Conservation (phyloP, 1,140 invertebrate genomes). For the Pogonus chalceus region DNA sequence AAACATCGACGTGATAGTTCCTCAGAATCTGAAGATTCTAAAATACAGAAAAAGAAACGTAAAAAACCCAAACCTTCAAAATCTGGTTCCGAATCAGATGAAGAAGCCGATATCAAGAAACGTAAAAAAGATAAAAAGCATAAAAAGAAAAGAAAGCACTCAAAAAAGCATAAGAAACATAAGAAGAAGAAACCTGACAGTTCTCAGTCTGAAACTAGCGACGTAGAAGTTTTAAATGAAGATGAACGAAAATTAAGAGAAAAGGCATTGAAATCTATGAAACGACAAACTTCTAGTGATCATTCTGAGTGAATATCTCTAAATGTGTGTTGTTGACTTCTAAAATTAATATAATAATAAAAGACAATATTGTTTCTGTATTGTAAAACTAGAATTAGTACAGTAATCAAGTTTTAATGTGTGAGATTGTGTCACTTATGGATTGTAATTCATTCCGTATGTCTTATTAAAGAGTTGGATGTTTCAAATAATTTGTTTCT, state of each 20-base stretch:
- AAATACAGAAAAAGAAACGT: conserved; percentile 26
- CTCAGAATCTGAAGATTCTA: conserved; percentile 43
- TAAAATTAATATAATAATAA: conserved; percentile 7
- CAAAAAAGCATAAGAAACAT: conserved; percentile 55
- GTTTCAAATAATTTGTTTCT: too few relatives aligned
- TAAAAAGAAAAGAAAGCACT: conserved; percentile 58
- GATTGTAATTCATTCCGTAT: conserved; percentile 19
- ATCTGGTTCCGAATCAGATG: conserved; percentile 41
- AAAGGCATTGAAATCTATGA: conserved; percentile 68
- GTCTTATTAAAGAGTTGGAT: conserved; percentile 17
- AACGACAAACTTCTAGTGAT: conserved; percentile 38
- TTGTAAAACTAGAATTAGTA: too few relatives aligned
- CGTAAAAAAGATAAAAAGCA: conserved; percentile 61
- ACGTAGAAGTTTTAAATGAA: conserved; percentile 54
- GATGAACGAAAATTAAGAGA: conserved; percentile 83
- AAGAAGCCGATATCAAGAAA: conserved; percentile 57
- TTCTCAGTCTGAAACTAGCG: conserved; percentile 48
- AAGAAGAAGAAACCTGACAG: conserved; percentile 55
- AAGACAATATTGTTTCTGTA: background rate
- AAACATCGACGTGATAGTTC: conserved; percentile 60
- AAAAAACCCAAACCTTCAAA: conserved; percentile 27
- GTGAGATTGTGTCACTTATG: conserved; percentile 16
- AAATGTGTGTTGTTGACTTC: conserved; percentile 6
- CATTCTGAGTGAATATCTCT: conserved; percentile 27
- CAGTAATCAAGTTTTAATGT: conserved; percentile 6